A percentile compares a stretch with the other conserved stretches of the same genome.
phyloP scores from a whole-genome alignment of 2,888 invertebrate species.

The Cerceris ruficornis region DNA sequence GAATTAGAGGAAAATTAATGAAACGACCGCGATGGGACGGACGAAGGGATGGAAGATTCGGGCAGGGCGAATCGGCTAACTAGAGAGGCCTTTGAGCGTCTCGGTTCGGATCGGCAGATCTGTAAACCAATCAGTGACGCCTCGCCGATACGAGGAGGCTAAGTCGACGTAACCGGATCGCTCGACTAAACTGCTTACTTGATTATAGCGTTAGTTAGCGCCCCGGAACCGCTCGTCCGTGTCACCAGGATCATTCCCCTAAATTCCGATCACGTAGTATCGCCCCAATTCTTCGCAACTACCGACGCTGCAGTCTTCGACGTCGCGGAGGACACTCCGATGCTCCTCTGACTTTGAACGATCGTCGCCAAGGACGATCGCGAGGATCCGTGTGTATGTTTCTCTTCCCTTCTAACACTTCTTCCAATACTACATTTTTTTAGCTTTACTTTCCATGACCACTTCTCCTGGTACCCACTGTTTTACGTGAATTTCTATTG shows the following conservation, averaged over 20 bases:
- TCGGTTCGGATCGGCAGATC: constrained; percentile 68
- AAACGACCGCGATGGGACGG: constrained; percentile 49
- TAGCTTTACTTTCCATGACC: too few relatives aligned
- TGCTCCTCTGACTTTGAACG: too few relatives aligned
- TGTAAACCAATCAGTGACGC: constrained; percentile 76
- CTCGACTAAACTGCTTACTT: constrained; percentile 71
- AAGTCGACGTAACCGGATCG: constrained; percentile 71
- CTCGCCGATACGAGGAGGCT: constrained; percentile 65
- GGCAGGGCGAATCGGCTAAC: constrained; percentile 47
- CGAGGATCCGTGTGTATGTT: too few relatives aligned
- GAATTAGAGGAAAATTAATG: constrained; percentile 61
- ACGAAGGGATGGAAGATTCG: constrained; percentile 18
- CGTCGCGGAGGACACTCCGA: too few relatives aligned
- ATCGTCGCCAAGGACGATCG: not conserved
- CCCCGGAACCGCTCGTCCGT: constrained; percentile 38
- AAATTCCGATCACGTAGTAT: constrained; percentile 59
- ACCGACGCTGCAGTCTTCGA: not conserved
- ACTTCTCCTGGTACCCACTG: too few relatives aligned
- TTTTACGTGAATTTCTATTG: too few relatives aligned
- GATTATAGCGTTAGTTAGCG: constrained; percentile 68
- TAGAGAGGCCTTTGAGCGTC: constrained; percentile 69
- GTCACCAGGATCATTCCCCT: constrained; percentile 16
- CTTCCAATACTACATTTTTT: too few relatives aligned
- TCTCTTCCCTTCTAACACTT: too few relatives aligned
- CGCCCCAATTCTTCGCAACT: constrained; percentile 41